Conservation (phyloP, 2,797 vertebrate genomes). For the Sciaenops ocellatus region DNA sequence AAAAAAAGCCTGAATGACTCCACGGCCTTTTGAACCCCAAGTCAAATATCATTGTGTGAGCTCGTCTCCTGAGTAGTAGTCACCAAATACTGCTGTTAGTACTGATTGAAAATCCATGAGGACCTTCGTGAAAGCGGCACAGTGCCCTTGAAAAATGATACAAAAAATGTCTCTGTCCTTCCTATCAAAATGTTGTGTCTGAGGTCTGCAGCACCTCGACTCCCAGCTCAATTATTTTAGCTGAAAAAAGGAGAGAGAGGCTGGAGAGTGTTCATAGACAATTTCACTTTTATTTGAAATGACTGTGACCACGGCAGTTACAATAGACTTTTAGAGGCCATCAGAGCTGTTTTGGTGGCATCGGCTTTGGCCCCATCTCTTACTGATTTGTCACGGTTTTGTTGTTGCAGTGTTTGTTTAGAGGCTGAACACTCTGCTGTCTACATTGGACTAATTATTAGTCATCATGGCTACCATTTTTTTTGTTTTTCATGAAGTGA, state of each 20-base stretch:
- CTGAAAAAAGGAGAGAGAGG: conserved; percentile 33
- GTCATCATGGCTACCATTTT: neutral
- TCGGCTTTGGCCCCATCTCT: conserved; percentile 23
- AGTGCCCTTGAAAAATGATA: conserved; percentile 80
- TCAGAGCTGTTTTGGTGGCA: conserved; percentile 36
- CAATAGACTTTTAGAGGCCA: conserved; percentile 54
- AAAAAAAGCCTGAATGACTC: conserved; percentile 70
- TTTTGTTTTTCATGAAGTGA: neutral
- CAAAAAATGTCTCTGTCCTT: conserved; percentile 77
- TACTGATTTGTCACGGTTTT: conserved; percentile 36
- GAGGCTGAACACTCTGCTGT: neutral
- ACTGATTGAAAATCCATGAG: conserved; percentile 87
- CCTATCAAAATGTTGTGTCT: conserved; percentile 80
- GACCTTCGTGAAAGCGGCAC: conserved; percentile 76
- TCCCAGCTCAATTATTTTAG: conserved; percentile 72
- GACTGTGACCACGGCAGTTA: conserved; percentile 47
- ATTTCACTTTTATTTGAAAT: conserved; percentile 72
- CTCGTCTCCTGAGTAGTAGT: conserved; percentile 73
- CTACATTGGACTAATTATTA: neutral
- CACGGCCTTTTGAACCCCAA: conserved; percentile 79
- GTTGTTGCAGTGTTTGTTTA: conserved; percentile 31
- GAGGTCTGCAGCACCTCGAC: conserved; percentile 57
- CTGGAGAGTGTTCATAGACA: conserved; percentile 60
- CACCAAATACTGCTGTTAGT: conserved; percentile 83
- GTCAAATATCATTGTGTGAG: conserved; percentile 84